phyloP scores from a whole-genome alignment of 2,888 invertebrate genomes.

The Ochlodes sylvanus region DNA sequence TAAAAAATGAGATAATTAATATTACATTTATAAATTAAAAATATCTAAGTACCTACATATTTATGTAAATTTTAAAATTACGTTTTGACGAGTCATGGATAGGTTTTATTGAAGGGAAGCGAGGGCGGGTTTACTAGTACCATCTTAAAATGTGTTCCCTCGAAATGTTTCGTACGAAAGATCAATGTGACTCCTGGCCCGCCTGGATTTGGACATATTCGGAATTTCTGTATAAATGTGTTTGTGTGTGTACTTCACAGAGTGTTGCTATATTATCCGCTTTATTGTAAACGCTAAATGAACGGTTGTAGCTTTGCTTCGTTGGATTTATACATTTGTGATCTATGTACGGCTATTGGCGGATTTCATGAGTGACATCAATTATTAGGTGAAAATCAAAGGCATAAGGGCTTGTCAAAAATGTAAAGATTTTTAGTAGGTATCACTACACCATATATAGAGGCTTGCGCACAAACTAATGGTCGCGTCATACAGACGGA shows the following conservation, averaged over 20 bases:
- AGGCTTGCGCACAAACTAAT: no score
- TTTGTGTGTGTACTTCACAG: conserved; percentile 29
- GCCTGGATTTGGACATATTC: conserved; percentile 24
- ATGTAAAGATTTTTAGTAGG: not conserved
- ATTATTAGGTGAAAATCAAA: not conserved
- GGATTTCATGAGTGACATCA: conserved; percentile 4
- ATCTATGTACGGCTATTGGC: conserved; percentile 19
- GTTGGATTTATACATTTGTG: not conserved
- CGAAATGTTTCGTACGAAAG: not conserved
- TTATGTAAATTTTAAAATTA: no score
- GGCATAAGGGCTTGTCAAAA: not conserved
- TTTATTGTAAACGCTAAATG: conserved; percentile 18
- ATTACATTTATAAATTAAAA: no score
- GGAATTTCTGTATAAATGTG: conserved; percentile 35
- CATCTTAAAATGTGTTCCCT: not conserved
- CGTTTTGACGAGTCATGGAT: no score
- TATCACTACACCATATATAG: no score
- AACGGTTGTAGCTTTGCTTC: conserved; percentile 32
- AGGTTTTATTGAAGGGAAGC: no score
- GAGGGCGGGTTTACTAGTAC: no score
- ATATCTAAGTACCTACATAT: no score
- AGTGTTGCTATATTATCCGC: conserved; percentile 26
- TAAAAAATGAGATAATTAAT: no score
- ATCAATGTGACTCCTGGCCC: not conserved
- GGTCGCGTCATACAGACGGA: no score